phyloP scores from a whole-genome alignment of 2,888 invertebrate species.

The Pilophorus perplexus region DNA sequence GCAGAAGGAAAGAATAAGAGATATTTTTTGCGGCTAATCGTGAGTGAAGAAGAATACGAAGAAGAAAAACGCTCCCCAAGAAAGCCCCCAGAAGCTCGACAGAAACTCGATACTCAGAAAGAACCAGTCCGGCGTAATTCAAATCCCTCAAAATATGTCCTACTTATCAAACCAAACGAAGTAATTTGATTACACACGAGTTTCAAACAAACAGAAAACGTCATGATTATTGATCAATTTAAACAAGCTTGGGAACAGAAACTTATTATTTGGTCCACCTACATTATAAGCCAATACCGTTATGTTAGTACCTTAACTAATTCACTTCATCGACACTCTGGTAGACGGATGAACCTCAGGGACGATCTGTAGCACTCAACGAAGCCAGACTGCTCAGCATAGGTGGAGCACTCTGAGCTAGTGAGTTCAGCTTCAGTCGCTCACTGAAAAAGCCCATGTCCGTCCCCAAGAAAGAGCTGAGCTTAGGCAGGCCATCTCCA shows the following conservation, averaged over 20 bases:
- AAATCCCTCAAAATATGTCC: constrained; percentile 2
- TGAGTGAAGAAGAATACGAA: no score
- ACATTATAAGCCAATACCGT: neutral
- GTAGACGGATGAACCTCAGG: neutral
- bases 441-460: neutral
- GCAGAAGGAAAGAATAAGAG: no score
- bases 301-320: no score
- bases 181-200: neutral
- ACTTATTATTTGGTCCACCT: neutral
- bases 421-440: neutral
- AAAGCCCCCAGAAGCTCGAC: no score
- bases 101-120: no score
- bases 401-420: no score
- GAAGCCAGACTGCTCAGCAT: no score
- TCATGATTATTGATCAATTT: neutral
- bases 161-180: neutral
- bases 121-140: no score
- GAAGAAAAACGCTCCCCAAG: no score
- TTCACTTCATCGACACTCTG: neutral
- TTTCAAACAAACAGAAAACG: neutral
- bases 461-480: neutral
- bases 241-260: neutral
- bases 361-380: neutral
- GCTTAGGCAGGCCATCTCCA: neutral
- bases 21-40: no score